Conservation (phyloP, 1,140 invertebrate species). For the Chrysoperla carnea region DNA sequence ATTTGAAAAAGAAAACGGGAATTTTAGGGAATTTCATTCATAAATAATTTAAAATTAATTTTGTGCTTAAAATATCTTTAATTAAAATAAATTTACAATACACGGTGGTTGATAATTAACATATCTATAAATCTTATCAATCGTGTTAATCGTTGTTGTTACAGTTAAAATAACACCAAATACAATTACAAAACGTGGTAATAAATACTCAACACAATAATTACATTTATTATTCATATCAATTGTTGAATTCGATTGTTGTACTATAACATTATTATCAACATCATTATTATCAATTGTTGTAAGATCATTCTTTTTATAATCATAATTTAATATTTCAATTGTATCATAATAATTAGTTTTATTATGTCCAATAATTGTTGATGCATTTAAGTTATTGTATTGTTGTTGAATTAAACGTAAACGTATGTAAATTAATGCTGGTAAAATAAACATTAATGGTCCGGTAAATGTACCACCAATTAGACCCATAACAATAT, state of each 20-base stretch:
- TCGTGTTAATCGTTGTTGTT: constrained; percentile 39
- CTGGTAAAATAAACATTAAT: constrained; percentile 69
- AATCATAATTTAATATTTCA: constrained; percentile 9
- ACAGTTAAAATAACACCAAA: constrained; percentile 33
- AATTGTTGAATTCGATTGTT: neutral
- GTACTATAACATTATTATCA: constrained; percentile 6
- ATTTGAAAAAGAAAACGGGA: no score
- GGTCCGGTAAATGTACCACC: constrained; percentile 71
- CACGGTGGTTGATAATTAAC: constrained; percentile 42
- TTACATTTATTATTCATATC: neutral
- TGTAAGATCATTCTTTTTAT: constrained; percentile 20
- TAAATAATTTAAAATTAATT: no score
- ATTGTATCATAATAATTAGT: constrained; percentile 9
- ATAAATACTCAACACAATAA: constrained; percentile 13
- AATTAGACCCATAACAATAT: constrained; percentile 74
- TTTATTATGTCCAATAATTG: constrained; percentile 12
- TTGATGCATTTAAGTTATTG: neutral
- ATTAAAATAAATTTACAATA: constrained; percentile 29
- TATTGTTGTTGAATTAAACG: constrained; percentile 15
- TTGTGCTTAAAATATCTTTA: no score
- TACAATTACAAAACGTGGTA: constrained; percentile 17
- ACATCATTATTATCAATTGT: constrained; percentile 10
- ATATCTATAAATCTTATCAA: constrained; percentile 33
- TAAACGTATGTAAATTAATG: constrained; percentile 56
- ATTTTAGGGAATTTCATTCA: no score